phyloP scores from a whole-genome alignment of 92 coral and sea anemone genomes.

The Pocillopora grandis region DNA sequence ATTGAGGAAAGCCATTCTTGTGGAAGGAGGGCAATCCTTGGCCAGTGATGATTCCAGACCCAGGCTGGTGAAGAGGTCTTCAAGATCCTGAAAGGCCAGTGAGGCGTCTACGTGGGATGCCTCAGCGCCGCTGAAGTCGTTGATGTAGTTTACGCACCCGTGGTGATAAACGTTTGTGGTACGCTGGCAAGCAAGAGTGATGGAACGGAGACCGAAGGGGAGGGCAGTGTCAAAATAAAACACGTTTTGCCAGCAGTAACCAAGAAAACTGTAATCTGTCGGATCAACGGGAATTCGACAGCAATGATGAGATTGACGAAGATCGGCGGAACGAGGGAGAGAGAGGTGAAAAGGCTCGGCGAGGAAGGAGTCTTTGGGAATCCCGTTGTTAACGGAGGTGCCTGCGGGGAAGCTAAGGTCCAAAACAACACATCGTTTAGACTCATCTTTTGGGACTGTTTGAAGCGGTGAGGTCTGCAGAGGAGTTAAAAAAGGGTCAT shows the following conservation, averaged over 20 bases:
- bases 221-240: constrained; percentile 46
- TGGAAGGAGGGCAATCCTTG: constrained; percentile 51
- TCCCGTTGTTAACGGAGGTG: constrained; percentile 53
- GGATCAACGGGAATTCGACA: constrained; percentile 56
- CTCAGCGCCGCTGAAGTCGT: constrained; percentile 60
- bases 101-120: constrained; percentile 23
- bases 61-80: constrained; percentile 32
- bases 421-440: constrained; percentile 51
- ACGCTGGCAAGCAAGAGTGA: constrained; percentile 55
- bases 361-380: constrained; percentile 49
- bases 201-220: constrained; percentile 52
- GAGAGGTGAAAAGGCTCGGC: constrained; percentile 46
- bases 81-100: constrained; percentile 35
- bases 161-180: constrained; percentile 37
- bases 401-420: constrained; percentile 49
- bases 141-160: constrained; percentile 43
- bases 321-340: constrained; percentile 41
- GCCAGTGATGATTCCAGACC: constrained; percentile 51
- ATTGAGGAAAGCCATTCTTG: constrained; percentile 52
- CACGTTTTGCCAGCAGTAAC: constrained; percentile 22
- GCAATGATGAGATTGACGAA: constrained; percentile 38
- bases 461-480: constrained; percentile 51
- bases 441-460: constrained; percentile 52
- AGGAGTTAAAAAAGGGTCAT: constrained; percentile 43
- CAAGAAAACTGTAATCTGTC: constrained; percentile 30